Evolutionary conservation across 2,797 vertebrate species (phyloP), one percentile per base, ranked within the genome.

Genomic region (Margarornis squamiger): DNA sequence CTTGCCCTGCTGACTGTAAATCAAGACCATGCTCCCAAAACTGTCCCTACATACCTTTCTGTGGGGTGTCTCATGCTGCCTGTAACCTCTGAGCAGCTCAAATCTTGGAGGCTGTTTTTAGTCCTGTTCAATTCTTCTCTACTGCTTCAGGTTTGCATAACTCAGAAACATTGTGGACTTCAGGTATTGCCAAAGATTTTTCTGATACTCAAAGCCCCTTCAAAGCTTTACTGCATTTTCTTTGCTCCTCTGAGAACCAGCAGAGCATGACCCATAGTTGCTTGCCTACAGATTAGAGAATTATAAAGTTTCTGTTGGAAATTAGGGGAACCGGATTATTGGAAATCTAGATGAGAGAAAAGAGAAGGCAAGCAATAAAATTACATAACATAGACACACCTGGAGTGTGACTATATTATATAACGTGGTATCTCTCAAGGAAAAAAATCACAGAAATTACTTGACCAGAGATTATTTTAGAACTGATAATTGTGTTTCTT

Each of bases 281-380:
- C 48, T 96, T 86, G 32, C 79, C 74, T 92, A 78, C 73, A 87
- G 49, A 65, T 90, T 61, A 93, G 48, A 72, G 54, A 71, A 92
- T 76, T 51, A 70, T 80, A 32, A 55, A 76, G 24, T 71, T 92
- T 43, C 43, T 91, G 45, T 76, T 91, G 71, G 74, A 70, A 93
- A 80, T 15, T 23, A 63, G 39, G 20, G 23, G 46, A 79, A 22
- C 9, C 92, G 57, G 63, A 45, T 83, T 19, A 32, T 36, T 90
- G 67, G 76, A 85, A 88, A 57, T 51, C n/a, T 54, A 36, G 17
- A 61, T 18, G 8, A 20, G 9, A 39, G 83, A 79, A 82, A 57
- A 71, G 36, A 55, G 34, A 93, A 89, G 73, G 30, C 26, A 77
- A 90, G 48, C 38, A 58, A 36, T 32, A 86, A 76, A 24, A 14